Base-by-base conservation (phyloP, 2,113 vertebrate genomes). In the Lamprologus lemairii region DNA sequence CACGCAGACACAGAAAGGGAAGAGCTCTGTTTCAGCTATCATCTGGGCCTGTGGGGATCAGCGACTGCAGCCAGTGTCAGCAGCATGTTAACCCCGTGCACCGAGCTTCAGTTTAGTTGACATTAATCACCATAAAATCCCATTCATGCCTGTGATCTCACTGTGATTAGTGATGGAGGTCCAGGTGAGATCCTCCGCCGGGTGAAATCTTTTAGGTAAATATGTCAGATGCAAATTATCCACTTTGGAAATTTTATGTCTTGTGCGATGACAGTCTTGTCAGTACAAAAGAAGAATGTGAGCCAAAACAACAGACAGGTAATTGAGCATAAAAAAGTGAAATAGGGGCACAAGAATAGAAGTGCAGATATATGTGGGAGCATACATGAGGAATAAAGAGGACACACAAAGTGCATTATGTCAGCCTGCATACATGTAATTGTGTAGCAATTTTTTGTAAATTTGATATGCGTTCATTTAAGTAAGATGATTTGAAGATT, bases 61-160 rank as follows among this genome's bases (percentile, higher is more conserved):
- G 73, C 80, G 73, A 92, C 86, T 78, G 19, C 83, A 58, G 86
- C 83, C 54, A 7, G 49, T 73, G 65, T 91, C 86, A 90, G 86
- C 88, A 71, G 33, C 49, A 51, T 49, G 73, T 54, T 88, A 85
- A 49, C 82, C 82, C 37, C 83, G 51, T 47, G 82, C 58, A 75
- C 51, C 16, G 57, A 75, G 11, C 6, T 4, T 55, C 75, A 63
- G 54, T 86, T 83, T 16, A 80, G n/a, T n/a, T 85, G 33, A 88
- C 82, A 90, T 94, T 86, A 68, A 93, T 95, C 94, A 94, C 28
- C 6, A 8, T 80, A 82, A 92, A 93, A 53, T 87, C 79, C 83
- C 51, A 82, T 83, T 51, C 42, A 14, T 87, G 87, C 85, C 16
- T 80, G 91, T 92, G 88, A 93, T 85, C 87, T 94, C 89, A 92